Evolutionary conservation across 2,113 vertebrate genomes (phyloP).

Genomic region (Melanotaenia duboulayi): DNA sequence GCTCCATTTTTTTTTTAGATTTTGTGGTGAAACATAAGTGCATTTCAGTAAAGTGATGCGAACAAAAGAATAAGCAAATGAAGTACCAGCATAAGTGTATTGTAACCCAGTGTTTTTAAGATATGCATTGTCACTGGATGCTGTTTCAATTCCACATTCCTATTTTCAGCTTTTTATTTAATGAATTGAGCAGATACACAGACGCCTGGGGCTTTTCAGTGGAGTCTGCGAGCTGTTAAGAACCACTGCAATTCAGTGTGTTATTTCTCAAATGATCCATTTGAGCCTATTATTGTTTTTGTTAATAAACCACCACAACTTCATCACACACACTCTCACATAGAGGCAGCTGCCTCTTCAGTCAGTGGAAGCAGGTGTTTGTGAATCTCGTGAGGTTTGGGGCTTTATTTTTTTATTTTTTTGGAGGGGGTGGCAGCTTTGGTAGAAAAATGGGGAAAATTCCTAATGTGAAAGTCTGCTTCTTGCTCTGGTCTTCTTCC

Average conservation of each 20-base stretch:
- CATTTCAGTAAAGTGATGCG: not conserved
- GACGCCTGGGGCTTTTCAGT: not conserved
- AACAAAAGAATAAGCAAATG: not conserved
- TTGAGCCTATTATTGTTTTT: conserved; percentile 69
- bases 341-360: conserved; percentile 65
- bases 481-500: conserved; percentile 55
- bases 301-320: conserved; percentile 46
- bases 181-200: not conserved
- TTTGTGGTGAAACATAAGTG: not conserved
- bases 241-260: not conserved
- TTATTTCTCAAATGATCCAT: conserved; percentile 46
- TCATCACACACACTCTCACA: conserved; percentile 37
- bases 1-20: no score
- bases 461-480: conserved; percentile 76
- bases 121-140: conserved; percentile 18
- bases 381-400: conserved; percentile 74
- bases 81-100: not conserved
- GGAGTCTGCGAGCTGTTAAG: not conserved
- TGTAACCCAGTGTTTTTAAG: conserved; percentile 8
- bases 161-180: not conserved
- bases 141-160: not conserved
- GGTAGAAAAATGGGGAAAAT: conserved; percentile 65
- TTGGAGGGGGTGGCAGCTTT: conserved; percentile 12
- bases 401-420: conserved; percentile 41
- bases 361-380: conserved; percentile 77